A percentile compares a stretch with the other conserved stretches of the same genome.
phyloP scores from a whole-genome alignment of 2,797 vertebrate genomes.

The Hemitrygon akajei region DNA sequence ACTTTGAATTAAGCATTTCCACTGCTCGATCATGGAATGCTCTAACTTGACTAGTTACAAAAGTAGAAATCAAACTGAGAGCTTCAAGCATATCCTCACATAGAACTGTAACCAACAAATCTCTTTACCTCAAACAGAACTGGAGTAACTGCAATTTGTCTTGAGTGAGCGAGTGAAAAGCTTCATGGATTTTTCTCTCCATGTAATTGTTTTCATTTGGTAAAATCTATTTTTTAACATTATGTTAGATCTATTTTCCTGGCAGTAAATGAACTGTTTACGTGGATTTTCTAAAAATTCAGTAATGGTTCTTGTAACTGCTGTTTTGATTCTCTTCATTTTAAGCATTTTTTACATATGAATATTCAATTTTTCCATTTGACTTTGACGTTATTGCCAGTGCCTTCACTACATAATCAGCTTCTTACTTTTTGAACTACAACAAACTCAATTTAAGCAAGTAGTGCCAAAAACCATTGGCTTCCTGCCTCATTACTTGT shows the following conservation, averaged over 20 bases:
- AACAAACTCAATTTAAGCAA: not conserved
- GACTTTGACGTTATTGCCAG: not conserved
- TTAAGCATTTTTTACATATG: not conserved
- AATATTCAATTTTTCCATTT: not conserved
- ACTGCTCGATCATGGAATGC: not conserved
- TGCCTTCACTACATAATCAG: not conserved
- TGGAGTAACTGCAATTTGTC: not conserved
- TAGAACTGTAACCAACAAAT: not conserved
- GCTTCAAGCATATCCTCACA: not conserved
- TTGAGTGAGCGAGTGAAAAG: not conserved
- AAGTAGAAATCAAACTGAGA: not conserved
- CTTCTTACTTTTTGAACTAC: not conserved
- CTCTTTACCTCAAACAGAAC: not conserved
- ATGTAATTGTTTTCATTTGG: not conserved
- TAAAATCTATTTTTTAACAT: not conserved
- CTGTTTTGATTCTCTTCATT: not conserved
- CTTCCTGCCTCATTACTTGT: not conserved
- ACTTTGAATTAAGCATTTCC: too few species aligned
- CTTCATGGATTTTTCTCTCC: not conserved
- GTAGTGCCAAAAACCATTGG: not conserved
- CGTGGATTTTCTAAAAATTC: not conserved
- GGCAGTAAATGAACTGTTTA: not conserved
- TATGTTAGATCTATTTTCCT: not conserved
- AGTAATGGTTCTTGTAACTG: not conserved
- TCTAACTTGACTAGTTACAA: not conserved